Evolutionary conservation across 1,140 invertebrate species (phyloP), one percentile per base, ranked within the genome.

Genomic region (Neoseiulus cucumeris): DNA sequence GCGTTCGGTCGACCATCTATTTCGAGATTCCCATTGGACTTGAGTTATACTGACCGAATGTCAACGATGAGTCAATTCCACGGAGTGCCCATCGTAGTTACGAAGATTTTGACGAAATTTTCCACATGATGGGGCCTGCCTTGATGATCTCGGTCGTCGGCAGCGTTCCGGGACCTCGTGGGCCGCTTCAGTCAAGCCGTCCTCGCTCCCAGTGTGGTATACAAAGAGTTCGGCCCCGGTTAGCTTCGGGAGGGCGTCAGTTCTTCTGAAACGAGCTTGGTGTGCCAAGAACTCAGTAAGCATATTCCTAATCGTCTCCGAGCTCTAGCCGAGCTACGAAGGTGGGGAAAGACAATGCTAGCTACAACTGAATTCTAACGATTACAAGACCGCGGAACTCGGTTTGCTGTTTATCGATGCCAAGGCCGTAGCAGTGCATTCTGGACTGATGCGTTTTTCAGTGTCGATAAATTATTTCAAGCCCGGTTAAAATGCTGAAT

Each of bases 291-390:
- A 25, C 33, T 59, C 22, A 14, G 51, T 59, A 59, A 25, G 51
- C 51, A 59, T 59, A 59, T 59, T 59, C 51, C 51, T 59, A 59
- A 25, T 59, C 51, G 51, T 59, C 51, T n/a, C 51, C 51, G 51
- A 59, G 51, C 51, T 25, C 51, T 33, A 59, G 33, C 17, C 14
- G 51, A 20, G 51, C 51, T 25, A 9, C 33, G 51, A 59, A 59
- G 51, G 51, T 59, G 51, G 51, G 51, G 51, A 59, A 59, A 59
- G 33, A 59, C 51, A 59, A 59, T 59, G 51, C 51, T 59, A 59
- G 51, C 51, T 25, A 59, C 51, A 59, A 14, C n/a, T n/a, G n/a
- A 9, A 20, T 25, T 28, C 28, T 14, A 14, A 39, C 33, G 33
- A 39, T 39, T 9, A 9, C n/a, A n/a, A n/a, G n/a, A n/a, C n/a